Percentiles rank a stretch among this genome's conserved stretches.
These are phyloP conservation scores for Pogonomyrmex californicus DNA, from an alignment of 1,140 invertebrate genomes.

Conservation along the genomic window DNA sequence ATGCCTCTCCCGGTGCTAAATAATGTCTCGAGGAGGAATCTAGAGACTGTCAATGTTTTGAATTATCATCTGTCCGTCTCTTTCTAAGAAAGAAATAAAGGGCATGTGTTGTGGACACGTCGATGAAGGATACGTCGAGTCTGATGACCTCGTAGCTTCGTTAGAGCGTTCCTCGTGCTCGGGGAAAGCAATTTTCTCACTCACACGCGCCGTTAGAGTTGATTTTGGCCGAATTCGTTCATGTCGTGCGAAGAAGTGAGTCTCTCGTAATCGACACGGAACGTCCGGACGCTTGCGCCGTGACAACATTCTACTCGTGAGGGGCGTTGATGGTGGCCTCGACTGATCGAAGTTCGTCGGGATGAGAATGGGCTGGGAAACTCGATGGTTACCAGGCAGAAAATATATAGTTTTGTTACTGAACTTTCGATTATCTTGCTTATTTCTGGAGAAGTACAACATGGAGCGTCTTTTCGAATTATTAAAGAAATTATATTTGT, in stretches of 20 bases:
- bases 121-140: constrained; percentile 12
- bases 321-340: constrained; percentile 3
- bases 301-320: constrained; percentile 19
- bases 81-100: background rate
- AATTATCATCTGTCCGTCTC: constrained; percentile 8
- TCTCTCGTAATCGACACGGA: constrained; percentile 15
- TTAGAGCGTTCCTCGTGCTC: constrained; percentile 14
- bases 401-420: constrained; percentile 10
- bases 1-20: constrained; percentile 27
- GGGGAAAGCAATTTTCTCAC: constrained; percentile 24
- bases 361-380: constrained; percentile 18
- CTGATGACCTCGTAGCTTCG: background rate
- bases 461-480: background rate
- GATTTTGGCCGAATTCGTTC: constrained; percentile 9
- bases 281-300: constrained; percentile 39
- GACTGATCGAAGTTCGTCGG: constrained; percentile 29
- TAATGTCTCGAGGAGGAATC: constrained; percentile 25
- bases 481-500: background rate
- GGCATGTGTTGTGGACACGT: background rate
- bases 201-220: constrained; percentile 22
- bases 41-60: background rate
- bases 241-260: constrained; percentile 12
- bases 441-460: background rate
- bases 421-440: constrained; percentile 17
- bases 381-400: background rate